Evolutionary conservation across 2,113 vertebrate genomes (phyloP).

Genomic region (Beaufortia kweichowensis): DNA sequence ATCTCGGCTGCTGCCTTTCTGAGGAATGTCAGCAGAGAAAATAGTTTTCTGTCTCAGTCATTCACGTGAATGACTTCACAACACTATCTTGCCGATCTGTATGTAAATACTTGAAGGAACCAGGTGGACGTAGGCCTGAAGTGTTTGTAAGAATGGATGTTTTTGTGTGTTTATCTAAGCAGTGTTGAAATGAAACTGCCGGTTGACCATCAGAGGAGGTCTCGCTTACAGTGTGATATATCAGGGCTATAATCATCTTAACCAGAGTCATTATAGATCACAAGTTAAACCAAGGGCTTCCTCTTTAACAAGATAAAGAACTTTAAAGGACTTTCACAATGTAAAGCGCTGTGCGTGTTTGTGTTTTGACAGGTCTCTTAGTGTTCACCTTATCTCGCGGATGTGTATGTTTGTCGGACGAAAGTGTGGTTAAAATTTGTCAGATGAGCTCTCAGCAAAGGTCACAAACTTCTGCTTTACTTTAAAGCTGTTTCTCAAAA

Average conservation of each 20-base stretch:
- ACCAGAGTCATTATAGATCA: not conserved
- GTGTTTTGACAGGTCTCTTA: not conserved
- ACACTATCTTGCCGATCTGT: not conserved
- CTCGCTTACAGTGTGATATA: not conserved
- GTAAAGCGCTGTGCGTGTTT: not conserved
- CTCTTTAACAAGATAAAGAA: constrained; percentile 11
- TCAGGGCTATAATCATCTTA: not conserved
- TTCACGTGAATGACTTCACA: not conserved
- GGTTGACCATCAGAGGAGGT: no score
- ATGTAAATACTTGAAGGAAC: not conserved
- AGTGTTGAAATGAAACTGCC: not conserved
- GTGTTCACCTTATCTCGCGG: not conserved
- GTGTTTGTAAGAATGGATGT: not conserved
- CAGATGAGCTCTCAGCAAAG: not conserved
- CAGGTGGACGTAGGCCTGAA: not conserved
- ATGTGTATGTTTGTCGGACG: constrained; percentile 1
- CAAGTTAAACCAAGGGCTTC: not conserved
- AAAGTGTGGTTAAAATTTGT: constrained; percentile 5
- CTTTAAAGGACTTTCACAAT: not conserved
- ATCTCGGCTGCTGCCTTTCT: constrained; percentile 2
- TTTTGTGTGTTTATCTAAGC: not conserved
- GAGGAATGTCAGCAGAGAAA: not conserved
- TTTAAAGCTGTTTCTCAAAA: no score
- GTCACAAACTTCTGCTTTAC: no score
- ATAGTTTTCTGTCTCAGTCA: not conserved